A percentile compares a stretch with the other conserved stretches of the same genome.
These are phyloP conservation scores for Ophthalmotilapia sp. DNA, from an alignment of 2,113 vertebrate species.

Conservation along the genomic window DNA sequence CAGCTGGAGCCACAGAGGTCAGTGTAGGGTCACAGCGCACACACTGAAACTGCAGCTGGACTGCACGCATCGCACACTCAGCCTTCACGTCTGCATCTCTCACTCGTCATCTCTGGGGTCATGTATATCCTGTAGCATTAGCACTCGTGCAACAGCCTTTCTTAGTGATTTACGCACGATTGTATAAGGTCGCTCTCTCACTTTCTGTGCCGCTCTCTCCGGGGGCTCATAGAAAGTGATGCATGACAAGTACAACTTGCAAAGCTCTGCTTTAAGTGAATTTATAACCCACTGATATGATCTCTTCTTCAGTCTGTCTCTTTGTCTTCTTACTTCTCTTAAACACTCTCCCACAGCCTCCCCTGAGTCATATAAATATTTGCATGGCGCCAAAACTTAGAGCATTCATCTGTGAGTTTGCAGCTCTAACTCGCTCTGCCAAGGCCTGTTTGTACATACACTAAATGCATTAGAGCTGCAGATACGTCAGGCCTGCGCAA, in stretches of 20 bases:
- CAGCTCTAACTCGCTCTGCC: background rate
- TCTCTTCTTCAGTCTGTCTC: conserved; percentile 1
- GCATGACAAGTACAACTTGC: conserved; percentile 35
- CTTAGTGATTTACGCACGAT: conserved; percentile 26
- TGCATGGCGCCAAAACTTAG: background rate
- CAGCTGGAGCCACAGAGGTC: background rate
- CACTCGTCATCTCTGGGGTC: conserved; percentile 25
- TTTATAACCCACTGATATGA: conserved; percentile 25
- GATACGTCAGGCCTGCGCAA: background rate
- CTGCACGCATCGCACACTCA: background rate
- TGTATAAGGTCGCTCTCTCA: background rate
- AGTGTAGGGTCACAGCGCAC: background rate
- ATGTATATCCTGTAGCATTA: conserved; percentile 16
- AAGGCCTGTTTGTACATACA: background rate
- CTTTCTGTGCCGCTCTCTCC: background rate
- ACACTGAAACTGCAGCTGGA: conserved; percentile 14
- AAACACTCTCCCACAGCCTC: background rate
- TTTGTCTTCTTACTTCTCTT: background rate
- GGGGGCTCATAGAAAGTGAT: conserved; percentile 22
- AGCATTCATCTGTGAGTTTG: background rate
- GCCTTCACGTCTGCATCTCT: background rate
- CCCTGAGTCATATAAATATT: background rate
- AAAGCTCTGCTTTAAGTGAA: conserved; percentile 13
- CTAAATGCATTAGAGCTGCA: background rate
- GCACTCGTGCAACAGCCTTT: background rate